Base-by-base conservation (phyloP, 2,113 vertebrate genomes). In the Nesoenas mayeri region DNA sequence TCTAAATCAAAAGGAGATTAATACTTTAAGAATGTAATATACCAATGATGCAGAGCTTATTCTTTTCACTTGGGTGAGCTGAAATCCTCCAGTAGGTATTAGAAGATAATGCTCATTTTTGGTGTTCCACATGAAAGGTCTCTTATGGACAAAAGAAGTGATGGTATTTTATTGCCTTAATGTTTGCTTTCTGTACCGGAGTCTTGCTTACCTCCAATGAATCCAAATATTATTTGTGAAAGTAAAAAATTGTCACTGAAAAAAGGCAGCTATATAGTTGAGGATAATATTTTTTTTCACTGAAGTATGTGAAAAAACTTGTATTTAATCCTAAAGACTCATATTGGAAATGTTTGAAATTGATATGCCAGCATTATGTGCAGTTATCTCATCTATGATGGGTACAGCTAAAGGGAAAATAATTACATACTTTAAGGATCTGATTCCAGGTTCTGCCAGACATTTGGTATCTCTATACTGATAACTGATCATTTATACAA, bases 1-100 rank as follows among this genome's bases (percentile, higher is more conserved):
- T 93, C 80, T 93, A 95, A 96, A 96, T 96, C 83, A 81, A 91
- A 96, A 88, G 85, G 73, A 96, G 83, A 92, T 93, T 93, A 94
- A 87, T 94, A 86, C 83, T 94, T 95, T 69, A 40, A 91, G 92
- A 96, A 91, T 86, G 65, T 93, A 92, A 83, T 80, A 86, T 61
- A 61, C 29, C 77, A 86, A 36, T 88, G 93, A 91, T 92, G 73
- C 90, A 86, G 85, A 88, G 72, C 95, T 93, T 92, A 95, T 91
- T 86, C 88, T 93, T 89, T 91, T 94, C 64, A 81, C 71, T 86
- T 88, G 79, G 82, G 19, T 60, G 93, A 60, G 79, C 75, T 96
- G 64, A 84, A 94, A 94, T 93, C 90, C 85, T 93, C n/a, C 56
- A 50, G 65, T 57, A 90, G 18, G 48, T 88, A 86, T 88, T 93